Base-by-base conservation (phyloP, 2,888 invertebrate genomes). In the Nematopogon swammerdamellus region DNA sequence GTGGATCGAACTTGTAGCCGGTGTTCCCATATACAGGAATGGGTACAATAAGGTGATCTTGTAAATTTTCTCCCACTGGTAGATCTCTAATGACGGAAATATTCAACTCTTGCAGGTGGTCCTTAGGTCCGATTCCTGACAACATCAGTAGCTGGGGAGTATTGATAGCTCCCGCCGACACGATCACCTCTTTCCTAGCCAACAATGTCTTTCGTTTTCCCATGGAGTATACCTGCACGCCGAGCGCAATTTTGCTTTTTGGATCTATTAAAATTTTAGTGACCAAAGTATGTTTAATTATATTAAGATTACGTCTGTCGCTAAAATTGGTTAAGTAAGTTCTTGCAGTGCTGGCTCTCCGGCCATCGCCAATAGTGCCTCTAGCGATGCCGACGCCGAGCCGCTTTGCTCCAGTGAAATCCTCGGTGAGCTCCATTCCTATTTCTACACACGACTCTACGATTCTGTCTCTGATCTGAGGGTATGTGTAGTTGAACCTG, bases 81-180 rank as follows among this genome's bases (percentile, higher is more conserved):
- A 88, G 65, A 58, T 91, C 86, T 59, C 86, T 84, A 14, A 89
- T 79, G 0, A 89, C 72, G 0, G 88, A 87, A 48, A 91, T 88
- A 29, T 82, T 76, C 51, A 82, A 80, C 54, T 82, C 77, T 36
- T 72, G 65, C 50, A 89, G 60, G 55, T 88, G 83, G 2, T 79
- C 75, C 51, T 76, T 74, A 0, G 86, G 86, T 0, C 88, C 88
- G 1, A 93, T 76, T 0, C 93, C 95, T 3, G 91, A 91, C 1
- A 95, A 68, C 92, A 94, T 91, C 30, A 95, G 70, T 1, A 95
- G 61, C 61, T 95, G 94, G 0, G 95, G 91, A 0, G 92, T 88
- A 63, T 92, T 92, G 1, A 95, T 82, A 0, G 93, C 80, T 0
- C 95, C 95, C 0, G 86, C 91, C 0, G 89, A 88, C 1, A 95